phyloP scores from a whole-genome alignment of 2,797 vertebrate species.

The Emys orbicularis region DNA sequence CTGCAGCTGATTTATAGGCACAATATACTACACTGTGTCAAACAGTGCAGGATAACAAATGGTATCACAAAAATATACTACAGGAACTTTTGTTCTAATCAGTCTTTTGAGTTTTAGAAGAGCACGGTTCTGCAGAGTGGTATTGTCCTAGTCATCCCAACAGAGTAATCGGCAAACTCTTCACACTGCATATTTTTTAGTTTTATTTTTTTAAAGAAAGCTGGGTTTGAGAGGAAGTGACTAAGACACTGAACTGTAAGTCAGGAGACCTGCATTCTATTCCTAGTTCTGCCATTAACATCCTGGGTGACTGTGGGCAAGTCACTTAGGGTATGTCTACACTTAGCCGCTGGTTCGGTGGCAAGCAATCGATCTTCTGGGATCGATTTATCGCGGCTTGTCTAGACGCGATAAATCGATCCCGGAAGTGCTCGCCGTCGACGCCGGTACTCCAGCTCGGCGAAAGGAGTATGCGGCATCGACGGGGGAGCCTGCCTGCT shows the following conservation, averaged over 20 bases:
- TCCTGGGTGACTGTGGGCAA: background rate
- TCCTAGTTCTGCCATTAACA: conserved; percentile 59
- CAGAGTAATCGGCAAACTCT: conserved; percentile 28
- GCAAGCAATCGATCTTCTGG: too few relatives aligned
- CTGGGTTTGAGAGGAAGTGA: conserved; percentile 17
- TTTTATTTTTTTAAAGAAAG: conserved; percentile 8
- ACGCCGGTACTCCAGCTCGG: too few relatives aligned
- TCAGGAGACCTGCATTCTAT: background rate
- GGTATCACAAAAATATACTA: conserved; percentile 70
- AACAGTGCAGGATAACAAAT: conserved; percentile 73
- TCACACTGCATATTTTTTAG: conserved; percentile 51
- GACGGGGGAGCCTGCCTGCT: too few relatives aligned
- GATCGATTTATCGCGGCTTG: too few relatives aligned
- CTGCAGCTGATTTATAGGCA: conserved; percentile 75
- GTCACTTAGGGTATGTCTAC: too few relatives aligned
- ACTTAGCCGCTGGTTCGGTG: too few relatives aligned
- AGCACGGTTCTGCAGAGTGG: conserved; percentile 33
- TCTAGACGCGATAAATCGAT: too few relatives aligned
- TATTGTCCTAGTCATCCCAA: conserved; percentile 44
- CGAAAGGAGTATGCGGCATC: too few relatives aligned
- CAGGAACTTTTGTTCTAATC: conserved; percentile 73
- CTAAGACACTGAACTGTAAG: background rate
- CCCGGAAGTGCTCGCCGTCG: too few relatives aligned
- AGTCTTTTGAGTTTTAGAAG: conserved; percentile 69
- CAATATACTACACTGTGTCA: conserved; percentile 74